Conservation (phyloP, 2,888 invertebrate species). For the Sarcophaga subvicina region DNA sequence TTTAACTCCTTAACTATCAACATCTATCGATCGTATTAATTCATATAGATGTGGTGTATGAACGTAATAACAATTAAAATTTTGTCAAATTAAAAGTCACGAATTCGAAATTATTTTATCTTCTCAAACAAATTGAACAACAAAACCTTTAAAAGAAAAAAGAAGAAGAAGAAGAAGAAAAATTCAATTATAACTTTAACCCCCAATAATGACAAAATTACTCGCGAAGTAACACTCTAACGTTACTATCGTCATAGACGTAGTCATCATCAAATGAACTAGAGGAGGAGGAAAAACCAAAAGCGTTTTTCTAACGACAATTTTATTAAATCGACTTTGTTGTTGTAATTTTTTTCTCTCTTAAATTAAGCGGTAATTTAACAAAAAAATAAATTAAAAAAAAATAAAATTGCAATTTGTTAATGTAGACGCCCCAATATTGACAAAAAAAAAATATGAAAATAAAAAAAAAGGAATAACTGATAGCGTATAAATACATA, state of each 20-base stretch:
- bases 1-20: no score
- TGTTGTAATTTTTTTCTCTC: constrained; percentile 14
- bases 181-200: constrained; percentile 61
- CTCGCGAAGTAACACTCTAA: background rate
- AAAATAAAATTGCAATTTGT: constrained; percentile 52
- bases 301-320: background rate
- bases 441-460: constrained; percentile 25
- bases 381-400: background rate
- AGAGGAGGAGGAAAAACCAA: background rate
- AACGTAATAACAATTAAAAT: constrained; percentile 46
- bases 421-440: constrained; percentile 52
- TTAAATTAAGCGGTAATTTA: constrained; percentile 35
- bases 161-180: constrained; percentile 22
- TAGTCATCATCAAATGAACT: background rate
- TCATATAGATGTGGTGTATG: no score
- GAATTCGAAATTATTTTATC: constrained; percentile 52
- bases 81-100: constrained; percentile 61
- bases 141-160: background rate
- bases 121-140: constrained; percentile 28
- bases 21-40: no score
- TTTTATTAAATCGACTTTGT: constrained; percentile 42
- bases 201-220: constrained; percentile 1
- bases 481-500: no score
- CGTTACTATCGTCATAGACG: background rate
- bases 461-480: constrained; percentile 4